phyloP scores from a whole-genome alignment of 2,888 invertebrate species.

The Alsophila aescularia region DNA sequence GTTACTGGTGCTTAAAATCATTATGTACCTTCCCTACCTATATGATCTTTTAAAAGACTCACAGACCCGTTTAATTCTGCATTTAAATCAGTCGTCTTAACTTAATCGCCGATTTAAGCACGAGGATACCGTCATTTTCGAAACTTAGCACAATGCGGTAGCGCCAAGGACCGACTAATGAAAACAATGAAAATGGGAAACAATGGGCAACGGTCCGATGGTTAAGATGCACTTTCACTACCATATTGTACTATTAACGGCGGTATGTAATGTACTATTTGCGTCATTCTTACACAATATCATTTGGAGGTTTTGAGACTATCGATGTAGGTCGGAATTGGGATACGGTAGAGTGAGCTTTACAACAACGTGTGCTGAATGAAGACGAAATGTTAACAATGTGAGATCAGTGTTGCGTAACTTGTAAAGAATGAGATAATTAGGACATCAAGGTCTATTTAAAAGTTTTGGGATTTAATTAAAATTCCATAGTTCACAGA shows the following conservation, averaged over 20 bases:
- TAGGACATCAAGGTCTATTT: slow-evolving; percentile 30
- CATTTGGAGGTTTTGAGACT: slow-evolving; percentile 44
- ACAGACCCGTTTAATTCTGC: neutral
- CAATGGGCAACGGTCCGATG: slow-evolving; percentile 76
- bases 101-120: slow-evolving; percentile 16
- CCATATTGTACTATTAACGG: slow-evolving; percentile 73
- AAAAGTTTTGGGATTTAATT: slow-evolving; percentile 9
- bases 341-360: slow-evolving; percentile 42
- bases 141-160: slow-evolving; percentile 47
- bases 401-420: slow-evolving; percentile 36
- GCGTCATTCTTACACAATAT: slow-evolving; percentile 68
- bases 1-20: too few relatives aligned
- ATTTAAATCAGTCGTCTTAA: neutral
- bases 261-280: slow-evolving; percentile 49
- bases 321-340: slow-evolving; percentile 53
- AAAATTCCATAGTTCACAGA: slow-evolving; percentile 18
- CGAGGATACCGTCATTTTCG: slow-evolving; percentile 24
- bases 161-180: slow-evolving; percentile 71
- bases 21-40: too few relatives aligned
- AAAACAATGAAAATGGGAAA: slow-evolving; percentile 75
- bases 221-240: slow-evolving; percentile 78
- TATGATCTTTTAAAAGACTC: neutral
- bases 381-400: slow-evolving; percentile 30
- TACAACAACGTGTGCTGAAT: slow-evolving; percentile 18
- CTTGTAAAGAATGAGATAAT: slow-evolving; percentile 33